Percentiles rank a stretch among this genome's conserved stretches.
Evolutionary conservation across 2,797 vertebrate genomes (phyloP).

Genomic region (Characodon lateralis): DNA sequence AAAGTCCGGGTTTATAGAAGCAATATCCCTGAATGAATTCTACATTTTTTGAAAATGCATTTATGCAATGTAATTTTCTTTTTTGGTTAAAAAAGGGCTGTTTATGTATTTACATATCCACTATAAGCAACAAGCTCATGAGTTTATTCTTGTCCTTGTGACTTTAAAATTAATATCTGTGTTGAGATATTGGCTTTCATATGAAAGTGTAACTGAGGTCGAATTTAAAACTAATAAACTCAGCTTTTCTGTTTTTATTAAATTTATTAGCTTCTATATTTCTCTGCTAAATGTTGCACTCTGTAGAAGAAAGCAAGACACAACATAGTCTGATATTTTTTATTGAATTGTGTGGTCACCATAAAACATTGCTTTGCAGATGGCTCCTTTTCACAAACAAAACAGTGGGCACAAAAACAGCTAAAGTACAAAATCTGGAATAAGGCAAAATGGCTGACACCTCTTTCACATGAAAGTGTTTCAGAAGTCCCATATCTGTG

Average conservation of each 20-base stretch:
- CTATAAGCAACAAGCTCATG: background rate
- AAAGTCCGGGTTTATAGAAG: background rate
- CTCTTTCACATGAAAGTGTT: background rate
- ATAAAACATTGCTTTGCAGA: background rate
- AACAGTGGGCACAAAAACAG: background rate
- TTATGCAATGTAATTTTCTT: background rate
- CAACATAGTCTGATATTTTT: background rate
- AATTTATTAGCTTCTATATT: background rate
- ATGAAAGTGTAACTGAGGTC: background rate
- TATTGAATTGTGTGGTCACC: background rate
- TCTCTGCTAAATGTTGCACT: background rate
- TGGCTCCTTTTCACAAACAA: background rate
- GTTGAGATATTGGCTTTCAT: background rate
- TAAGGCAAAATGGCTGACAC: background rate
- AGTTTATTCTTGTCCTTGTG: background rate
- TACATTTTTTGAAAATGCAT: slow-evolving; percentile 6
- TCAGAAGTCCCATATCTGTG: background rate
- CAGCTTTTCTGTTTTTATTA: background rate
- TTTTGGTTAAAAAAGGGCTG: background rate
- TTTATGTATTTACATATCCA: background rate
- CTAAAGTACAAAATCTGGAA: no score
- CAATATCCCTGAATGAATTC: slow-evolving; percentile 8
- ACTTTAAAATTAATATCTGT: slow-evolving; percentile 1
- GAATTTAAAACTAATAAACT: background rate
- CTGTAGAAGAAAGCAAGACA: background rate